A percentile compares a stretch with the other conserved stretches of the same genome.
phyloP scores from a whole-genome alignment of 2,797 vertebrate species.

The Ctenopoma kingsleyae region DNA sequence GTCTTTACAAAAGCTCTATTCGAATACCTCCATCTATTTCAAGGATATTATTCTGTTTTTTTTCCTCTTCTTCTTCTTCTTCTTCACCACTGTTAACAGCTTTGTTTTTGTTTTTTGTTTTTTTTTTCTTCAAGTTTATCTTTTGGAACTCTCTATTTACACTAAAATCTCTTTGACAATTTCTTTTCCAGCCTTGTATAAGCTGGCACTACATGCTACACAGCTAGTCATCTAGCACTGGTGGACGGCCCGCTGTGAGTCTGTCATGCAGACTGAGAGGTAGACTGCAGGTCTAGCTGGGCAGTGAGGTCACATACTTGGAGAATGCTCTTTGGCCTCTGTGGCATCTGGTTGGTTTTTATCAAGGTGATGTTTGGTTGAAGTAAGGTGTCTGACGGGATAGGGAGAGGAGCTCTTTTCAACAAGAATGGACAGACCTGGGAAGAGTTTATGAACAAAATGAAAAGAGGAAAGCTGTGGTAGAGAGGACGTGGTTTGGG shows the following conservation, averaged over 20 bases:
- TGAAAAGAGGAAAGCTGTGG: constrained; percentile 78
- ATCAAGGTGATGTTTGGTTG: constrained; percentile 82
- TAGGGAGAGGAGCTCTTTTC: constrained; percentile 65
- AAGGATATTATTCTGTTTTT: constrained; percentile 86
- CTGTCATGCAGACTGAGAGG: constrained; percentile 97
- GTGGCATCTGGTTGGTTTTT: constrained; percentile 87
- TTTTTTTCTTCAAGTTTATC: constrained; percentile 83
- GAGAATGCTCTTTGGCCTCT: constrained; percentile 99
- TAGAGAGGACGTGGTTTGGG: constrained; percentile 72
- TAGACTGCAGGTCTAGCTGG: constrained; percentile 97
- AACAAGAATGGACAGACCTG: constrained; percentile 67
- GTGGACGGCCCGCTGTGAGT: constrained; percentile 91
- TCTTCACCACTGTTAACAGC: constrained; percentile 67
- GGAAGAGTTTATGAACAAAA: constrained; percentile 58
- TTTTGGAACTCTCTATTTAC: constrained; percentile 83
- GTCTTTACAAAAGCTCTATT: constrained; percentile 91
- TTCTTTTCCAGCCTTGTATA: constrained; percentile 86
- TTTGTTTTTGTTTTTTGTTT: constrained; percentile 82
- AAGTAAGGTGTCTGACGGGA: constrained; percentile 69
- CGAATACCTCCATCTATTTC: constrained; percentile 94
- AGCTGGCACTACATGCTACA: constrained; percentile 95
- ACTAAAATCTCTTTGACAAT: constrained; percentile 85
- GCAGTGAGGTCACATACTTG: constrained; percentile 99
- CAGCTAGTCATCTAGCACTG: constrained; percentile 89
- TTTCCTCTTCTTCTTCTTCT: constrained; percentile 57